Evolutionary conservation across 2,888 invertebrate genomes (phyloP).

Genomic region (Molorchus minor): DNA sequence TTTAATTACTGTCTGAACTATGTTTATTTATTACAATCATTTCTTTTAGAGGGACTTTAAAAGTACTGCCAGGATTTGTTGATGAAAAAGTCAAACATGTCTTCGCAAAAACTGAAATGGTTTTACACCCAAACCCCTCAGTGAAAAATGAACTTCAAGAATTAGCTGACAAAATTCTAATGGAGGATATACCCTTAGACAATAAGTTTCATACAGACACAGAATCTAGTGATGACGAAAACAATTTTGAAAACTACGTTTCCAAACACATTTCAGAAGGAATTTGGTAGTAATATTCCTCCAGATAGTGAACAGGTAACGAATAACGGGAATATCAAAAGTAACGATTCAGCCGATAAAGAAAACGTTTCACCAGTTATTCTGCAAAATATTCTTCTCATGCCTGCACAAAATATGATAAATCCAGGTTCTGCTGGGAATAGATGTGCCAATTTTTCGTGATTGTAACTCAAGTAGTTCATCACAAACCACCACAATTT

Average conservation of each 20-base stretch:
- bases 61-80: background rate
- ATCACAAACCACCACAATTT: background rate
- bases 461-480: background rate
- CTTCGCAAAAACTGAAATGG: background rate
- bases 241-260: background rate
- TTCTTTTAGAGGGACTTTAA: background rate
- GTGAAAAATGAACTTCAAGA: background rate
- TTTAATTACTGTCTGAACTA: background rate
- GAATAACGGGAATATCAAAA: background rate
- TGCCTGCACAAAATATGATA: background rate
- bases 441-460: background rate
- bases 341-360: background rate
- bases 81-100: background rate
- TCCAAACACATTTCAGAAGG: background rate
- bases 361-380: background rate
- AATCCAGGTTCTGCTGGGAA: background rate
- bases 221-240: background rate
- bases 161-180: background rate
- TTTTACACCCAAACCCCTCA: background rate
- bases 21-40: background rate
- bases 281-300: background rate
- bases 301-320: background rate
- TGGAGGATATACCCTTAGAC: background rate
- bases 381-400: background rate
- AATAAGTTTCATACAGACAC: slow-evolving; percentile 1